Conservation (phyloP, 2,888 invertebrate species). For the Limenitis camilla region DNA sequence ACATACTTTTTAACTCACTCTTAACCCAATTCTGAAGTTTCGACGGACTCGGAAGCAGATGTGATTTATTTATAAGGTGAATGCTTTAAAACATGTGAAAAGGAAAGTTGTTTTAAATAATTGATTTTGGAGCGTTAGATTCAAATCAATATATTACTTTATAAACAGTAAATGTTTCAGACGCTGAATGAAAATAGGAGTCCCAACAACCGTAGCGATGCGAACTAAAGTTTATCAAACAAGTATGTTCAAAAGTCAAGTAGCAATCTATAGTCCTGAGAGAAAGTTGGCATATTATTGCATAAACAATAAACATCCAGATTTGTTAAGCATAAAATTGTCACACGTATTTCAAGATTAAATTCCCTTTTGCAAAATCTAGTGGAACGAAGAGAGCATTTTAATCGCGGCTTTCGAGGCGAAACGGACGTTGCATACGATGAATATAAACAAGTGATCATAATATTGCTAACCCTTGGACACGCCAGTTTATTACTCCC, state of each 20-base stretch:
- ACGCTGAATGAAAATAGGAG: no score
- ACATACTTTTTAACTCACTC: no score
- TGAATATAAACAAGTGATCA: slow-evolving; percentile 16
- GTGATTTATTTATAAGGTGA: no score
- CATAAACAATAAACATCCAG: neutral
- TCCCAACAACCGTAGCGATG: no score
- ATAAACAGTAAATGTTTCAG: no score
- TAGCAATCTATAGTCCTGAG: neutral
- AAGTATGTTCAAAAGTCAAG: neutral
- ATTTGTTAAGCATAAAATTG: slow-evolving; percentile 2
- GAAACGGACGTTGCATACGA: slow-evolving; percentile 18
- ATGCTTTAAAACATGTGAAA: no score
- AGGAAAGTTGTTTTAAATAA: no score
- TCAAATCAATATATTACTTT: no score
- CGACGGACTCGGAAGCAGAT: no score
- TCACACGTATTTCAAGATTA: slow-evolving; percentile 11
- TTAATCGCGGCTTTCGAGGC: slow-evolving; percentile 11
- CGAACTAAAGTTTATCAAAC: neutral
- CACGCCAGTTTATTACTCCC: neutral
- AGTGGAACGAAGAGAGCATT: slow-evolving; percentile 7
- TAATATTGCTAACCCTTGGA: neutral
- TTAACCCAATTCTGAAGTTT: no score
- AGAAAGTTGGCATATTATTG: neutral
- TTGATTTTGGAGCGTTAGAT: no score
- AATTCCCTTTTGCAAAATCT: slow-evolving; percentile 13